Base-by-base conservation (phyloP, 2,888 invertebrate genomes). In the Dynastes hyllus region DNA sequence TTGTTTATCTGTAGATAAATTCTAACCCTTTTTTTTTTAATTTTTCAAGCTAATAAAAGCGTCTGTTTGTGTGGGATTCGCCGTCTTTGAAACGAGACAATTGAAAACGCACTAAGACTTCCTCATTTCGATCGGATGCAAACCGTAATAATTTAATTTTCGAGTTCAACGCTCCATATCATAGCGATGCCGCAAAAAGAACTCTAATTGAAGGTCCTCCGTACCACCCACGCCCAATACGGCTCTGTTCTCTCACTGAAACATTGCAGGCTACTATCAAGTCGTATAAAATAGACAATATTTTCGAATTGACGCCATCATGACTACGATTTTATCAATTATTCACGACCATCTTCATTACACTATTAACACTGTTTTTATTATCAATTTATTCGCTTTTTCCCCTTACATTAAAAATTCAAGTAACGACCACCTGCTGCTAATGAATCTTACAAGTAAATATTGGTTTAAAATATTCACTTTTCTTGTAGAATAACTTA, bases 141-240 rank as follows among this genome's bases (percentile, higher is more conserved):
- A 58, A 16, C 55, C n/a, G 65, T 40, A 29, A n/a, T 65, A 65
- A 11, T 65, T 50, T 67, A 67, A 67, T 67, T 67, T 67, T 50
- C 67, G 50, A 67, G 67, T 67, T 67, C 67, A 67, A 67, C 16
- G 67, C 67, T 50, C 67, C 16, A 58, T 58, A 58, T 22, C 55
- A 22, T 22, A 58, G 55, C 55, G 55, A n/a, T 27, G 16, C 40
- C 29, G 32, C 50, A 22, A 67, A 67, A 67, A 67, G 16, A 67
- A 50, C n/a, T 11, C 16, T 50, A 45, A 67, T 50, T 67, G 22
- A 50, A 40, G 9, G 27, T 22, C 22, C 22, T 8, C 22, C 11
- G 2, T 1, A 11, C 50, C 67, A 22, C 67, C 67, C 50, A 67
- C 67, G 67, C 67, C 9, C 22, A 32, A 37, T 67, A 67, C 67